phyloP scores from a whole-genome alignment of 2,113 vertebrate genomes.

The Gallinago media region DNA sequence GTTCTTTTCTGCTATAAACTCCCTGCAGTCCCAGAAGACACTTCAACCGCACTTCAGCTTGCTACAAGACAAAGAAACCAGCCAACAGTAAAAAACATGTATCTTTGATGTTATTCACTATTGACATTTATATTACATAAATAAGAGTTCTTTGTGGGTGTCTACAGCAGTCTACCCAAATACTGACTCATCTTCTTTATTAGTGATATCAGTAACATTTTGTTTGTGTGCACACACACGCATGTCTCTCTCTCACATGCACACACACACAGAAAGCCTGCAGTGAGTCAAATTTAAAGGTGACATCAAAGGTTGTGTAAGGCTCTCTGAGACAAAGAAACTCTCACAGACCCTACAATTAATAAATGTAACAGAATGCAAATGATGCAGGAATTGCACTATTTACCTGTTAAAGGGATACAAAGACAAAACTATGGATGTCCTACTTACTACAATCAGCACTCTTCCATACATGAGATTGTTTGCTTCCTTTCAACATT shows the following conservation, averaged over 20 bases:
- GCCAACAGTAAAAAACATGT: background rate
- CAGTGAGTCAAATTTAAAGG: background rate
- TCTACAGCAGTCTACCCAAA: background rate
- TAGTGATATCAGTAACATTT: background rate
- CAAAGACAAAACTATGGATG: background rate
- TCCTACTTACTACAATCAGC: background rate
- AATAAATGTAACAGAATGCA: background rate
- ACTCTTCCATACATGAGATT: background rate
- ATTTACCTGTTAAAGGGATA: background rate
- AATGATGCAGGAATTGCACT: background rate
- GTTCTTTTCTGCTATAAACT: constrained; percentile 82
- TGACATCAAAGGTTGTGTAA: background rate
- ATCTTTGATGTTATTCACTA: background rate
- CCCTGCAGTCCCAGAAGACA: constrained; percentile 85
- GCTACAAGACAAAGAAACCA: constrained; percentile 67
- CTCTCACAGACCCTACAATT: background rate
- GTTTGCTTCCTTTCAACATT: background rate
- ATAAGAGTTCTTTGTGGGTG: background rate
- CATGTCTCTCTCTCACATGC: background rate
- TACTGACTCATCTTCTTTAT: background rate
- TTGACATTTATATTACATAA: background rate
- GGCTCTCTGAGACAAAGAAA: background rate
- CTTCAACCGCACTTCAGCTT: constrained; percentile 88
- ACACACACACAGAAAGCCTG: background rate
- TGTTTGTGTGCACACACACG: rapidly evolving